These are phyloP conservation scores for Oreocharis arfaki DNA, from an alignment of 2,113 vertebrate species.

Conservation along the genomic window DNA sequence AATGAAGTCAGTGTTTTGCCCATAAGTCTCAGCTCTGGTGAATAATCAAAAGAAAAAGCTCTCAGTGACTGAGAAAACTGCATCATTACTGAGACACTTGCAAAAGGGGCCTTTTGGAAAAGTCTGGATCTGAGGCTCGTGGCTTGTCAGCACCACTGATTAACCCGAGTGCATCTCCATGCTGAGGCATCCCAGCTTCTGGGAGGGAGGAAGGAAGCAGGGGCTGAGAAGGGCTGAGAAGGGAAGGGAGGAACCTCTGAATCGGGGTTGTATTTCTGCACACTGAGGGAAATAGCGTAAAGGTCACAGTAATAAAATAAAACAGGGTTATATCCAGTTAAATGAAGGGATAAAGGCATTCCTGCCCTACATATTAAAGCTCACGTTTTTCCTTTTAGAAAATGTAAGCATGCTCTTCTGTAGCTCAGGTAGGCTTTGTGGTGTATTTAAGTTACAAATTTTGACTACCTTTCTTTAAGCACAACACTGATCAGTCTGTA, in stretches of 20 bases:
- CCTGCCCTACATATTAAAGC: not conserved
- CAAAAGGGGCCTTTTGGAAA: not conserved
- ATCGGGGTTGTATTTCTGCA: accelerated
- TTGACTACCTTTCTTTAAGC: not conserved
- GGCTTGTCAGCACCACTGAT: not conserved
- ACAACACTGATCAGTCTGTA: not conserved
- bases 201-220: not conserved
- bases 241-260: not conserved
- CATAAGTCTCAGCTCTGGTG: not conserved
- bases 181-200: not conserved
- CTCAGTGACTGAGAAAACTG: no score
- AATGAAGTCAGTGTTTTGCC: not conserved
- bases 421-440: not conserved
- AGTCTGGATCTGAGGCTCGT: not conserved
- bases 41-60: not conserved
- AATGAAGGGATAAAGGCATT: not conserved
- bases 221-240: not conserved
- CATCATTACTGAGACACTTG: not conserved
- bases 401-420: not conserved
- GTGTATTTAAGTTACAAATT: not conserved
- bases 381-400: not conserved
- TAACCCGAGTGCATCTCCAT: accelerated
- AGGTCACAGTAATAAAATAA: not conserved
- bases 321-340: accelerated
- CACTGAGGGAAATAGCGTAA: accelerated